Percentiles rank a stretch among this genome's conserved stretches.
Conservation (phyloP, 2,113 vertebrate species). For the Myotis yumanensis region DNA sequence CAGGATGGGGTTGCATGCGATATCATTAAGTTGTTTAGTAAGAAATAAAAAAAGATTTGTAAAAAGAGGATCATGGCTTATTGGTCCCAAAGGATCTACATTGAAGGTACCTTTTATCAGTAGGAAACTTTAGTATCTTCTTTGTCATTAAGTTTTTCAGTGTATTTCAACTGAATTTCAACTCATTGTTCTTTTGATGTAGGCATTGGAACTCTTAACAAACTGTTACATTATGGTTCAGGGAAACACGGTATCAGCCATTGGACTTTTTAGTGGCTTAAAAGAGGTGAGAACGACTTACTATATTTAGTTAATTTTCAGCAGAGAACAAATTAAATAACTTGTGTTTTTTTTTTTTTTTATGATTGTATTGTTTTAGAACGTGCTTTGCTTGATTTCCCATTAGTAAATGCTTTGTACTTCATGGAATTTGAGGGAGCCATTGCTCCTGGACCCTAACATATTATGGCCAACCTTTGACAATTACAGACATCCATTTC, state of each 20-base stretch:
- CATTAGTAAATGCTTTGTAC: conserved; percentile 1
- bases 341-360: neutral
- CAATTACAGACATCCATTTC: neutral
- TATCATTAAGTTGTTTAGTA: conserved; percentile 95
- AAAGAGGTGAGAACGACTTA: conserved; percentile 87
- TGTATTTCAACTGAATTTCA: conserved; percentile 19
- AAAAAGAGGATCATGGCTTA: conserved; percentile 94
- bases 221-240: conserved; percentile 97
- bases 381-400: conserved; percentile 40
- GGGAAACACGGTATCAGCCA: conserved; percentile 95
- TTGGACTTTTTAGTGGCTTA: conserved; percentile 91
- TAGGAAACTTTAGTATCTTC: conserved; percentile 13
- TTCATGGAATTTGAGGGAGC: neutral
- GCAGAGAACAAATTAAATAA: neutral
- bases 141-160: neutral
- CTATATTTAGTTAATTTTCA: neutral
- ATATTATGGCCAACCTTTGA: neutral
- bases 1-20: conserved; percentile 95
- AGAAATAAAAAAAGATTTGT: conserved; percentile 95
- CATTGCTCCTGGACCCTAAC: neutral
- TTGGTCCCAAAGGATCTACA: conserved; percentile 97
- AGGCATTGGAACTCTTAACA: conserved; percentile 96
- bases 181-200: neutral
- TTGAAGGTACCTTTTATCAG: conserved; percentile 87
- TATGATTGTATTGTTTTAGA: neutral